Evolutionary conservation across 2,797 vertebrate species (phyloP), one percentile per base, ranked within the genome.

Genomic region (Coilia nasus): DNA sequence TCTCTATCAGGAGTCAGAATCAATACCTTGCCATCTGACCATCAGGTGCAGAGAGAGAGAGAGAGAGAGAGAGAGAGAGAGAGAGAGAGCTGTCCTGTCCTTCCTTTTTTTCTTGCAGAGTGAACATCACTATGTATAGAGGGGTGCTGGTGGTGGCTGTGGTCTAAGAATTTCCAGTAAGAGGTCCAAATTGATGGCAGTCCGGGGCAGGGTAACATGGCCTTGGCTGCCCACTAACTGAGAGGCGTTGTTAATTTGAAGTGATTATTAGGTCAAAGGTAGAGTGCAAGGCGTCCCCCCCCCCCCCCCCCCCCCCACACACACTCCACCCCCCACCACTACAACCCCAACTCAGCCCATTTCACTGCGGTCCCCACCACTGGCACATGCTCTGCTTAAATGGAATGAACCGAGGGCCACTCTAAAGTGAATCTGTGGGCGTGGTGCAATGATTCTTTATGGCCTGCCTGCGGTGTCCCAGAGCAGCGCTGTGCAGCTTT

Each of bases 91-190:
- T 50, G 82, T 50, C 10, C 35, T 44, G 35, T 47, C 46, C 35
- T 87, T 85, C 64, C 35, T 87, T 85, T 81, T 82, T 84, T 71
- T 28, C 12, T 71, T 31, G 35, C 12, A 3, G 28, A 25, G 64
- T 14, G 64, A n/a, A n/a, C n/a, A n/a, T 35, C 67, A 47, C 10
- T 47, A 47, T 47, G 10, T 4, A 47, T n/a, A 47, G 46, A 28
- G 64, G 23, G 64, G 23, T 41, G 35, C 2, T 41, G 60, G 60
- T 60, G 60, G 21, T 23, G 60, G 21, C 7, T 6, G 23, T 23
- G 23, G 62, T 0, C 2, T 6, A 28, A 28, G 23, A 67, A 67
- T 67, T 28, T 23, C 23, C 15, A 3, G 67, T 5, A 9, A 31
- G 3, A 12, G 62, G 23, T 28, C 62, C 25, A 71, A 17, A 71